A percentile compares a stretch with the other conserved stretches of the same genome.
phyloP scores from a whole-genome alignment of 2,113 vertebrate genomes.

The Acanthisitta chloris region DNA sequence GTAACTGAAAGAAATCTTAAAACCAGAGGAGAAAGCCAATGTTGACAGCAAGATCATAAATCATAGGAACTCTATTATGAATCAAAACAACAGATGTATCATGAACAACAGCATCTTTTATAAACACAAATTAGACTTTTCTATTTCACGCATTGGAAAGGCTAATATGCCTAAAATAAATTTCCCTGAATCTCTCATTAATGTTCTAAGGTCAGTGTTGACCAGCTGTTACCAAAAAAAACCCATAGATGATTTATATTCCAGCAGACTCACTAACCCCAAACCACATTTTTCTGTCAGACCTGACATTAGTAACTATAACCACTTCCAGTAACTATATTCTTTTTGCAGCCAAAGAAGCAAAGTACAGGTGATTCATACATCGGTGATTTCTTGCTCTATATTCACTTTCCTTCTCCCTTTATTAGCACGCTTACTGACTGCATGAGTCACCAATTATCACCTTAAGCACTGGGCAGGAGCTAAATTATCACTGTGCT shows the following conservation, averaged over 20 bases:
- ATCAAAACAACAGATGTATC: constrained; percentile 27
- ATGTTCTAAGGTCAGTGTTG: neutral
- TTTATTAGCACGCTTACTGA: neutral
- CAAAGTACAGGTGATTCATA: neutral
- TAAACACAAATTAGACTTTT: constrained; percentile 3
- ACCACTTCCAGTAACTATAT: neutral
- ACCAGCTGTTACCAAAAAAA: neutral
- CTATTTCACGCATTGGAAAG: neutral
- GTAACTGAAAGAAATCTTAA: constrained; percentile 2
- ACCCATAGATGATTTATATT: neutral
- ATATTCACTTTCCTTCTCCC: neutral
- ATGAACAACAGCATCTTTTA: constrained; percentile 22
- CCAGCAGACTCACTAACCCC: constrained; percentile 11
- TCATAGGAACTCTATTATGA: neutral
- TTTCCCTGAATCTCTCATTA: neutral
- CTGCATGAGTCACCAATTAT: neutral
- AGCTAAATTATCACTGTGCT: neutral
- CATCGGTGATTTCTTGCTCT: neutral
- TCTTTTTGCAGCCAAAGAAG: neutral
- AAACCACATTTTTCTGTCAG: neutral
- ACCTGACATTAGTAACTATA: neutral
- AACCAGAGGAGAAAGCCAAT: neutral
- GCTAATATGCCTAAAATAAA: constrained; percentile 8
- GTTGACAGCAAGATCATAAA: neutral
- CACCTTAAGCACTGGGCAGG: neutral